Conservation (phyloP, 2,113 vertebrate genomes). For the Tragelaphus scriptus region DNA sequence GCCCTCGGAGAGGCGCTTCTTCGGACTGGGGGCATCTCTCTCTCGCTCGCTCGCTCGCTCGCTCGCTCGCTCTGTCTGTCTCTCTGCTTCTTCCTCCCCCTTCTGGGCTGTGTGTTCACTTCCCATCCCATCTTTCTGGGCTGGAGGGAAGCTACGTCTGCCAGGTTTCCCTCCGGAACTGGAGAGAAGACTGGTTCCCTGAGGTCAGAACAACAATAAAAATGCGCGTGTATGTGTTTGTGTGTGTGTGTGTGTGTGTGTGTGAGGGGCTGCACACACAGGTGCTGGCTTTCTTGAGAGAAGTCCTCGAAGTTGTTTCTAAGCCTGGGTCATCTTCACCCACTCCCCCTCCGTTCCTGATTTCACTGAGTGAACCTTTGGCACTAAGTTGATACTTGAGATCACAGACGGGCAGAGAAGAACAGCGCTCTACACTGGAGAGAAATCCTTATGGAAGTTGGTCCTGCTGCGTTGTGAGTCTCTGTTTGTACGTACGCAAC, state of each 20-base stretch:
- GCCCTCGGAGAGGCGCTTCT: background rate
- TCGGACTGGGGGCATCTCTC: background rate
- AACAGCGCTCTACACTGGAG: background rate
- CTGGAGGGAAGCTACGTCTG: background rate
- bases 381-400: background rate
- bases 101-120: background rate
- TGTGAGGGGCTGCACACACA: background rate
- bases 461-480: background rate
- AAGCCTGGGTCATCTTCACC: background rate
- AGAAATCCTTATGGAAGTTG: background rate
- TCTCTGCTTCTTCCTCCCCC: background rate
- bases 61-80: background rate
- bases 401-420: background rate
- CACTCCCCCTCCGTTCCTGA: background rate
- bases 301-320: slow-evolving; percentile 51
- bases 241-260: background rate
- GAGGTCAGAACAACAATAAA: background rate
- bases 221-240: background rate
- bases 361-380: background rate
- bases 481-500: background rate
- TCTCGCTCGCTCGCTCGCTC: too few species aligned
- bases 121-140: background rate
- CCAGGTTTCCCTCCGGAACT: background rate
- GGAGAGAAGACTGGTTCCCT: background rate
- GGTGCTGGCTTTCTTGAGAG: background rate